Conservation (phyloP, 2,113 vertebrate species). For the Pseudonaja textilis region DNA sequence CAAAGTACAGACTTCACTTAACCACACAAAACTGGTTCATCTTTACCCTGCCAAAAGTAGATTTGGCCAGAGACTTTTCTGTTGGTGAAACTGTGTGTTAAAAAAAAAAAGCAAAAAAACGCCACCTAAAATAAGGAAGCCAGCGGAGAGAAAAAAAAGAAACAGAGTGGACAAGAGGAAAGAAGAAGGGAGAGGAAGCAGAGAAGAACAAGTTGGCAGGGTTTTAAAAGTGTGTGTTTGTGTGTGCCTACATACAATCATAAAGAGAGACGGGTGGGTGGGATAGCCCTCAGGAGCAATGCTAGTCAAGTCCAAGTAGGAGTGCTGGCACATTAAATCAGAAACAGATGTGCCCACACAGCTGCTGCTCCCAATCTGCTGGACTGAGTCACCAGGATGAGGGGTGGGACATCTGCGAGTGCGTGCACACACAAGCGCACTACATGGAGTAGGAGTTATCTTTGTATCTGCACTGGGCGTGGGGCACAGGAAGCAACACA, state of each 20-base stretch:
- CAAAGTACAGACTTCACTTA: slow-evolving; percentile 65
- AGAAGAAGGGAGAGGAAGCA: neutral
- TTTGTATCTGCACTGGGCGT: slow-evolving; percentile 70
- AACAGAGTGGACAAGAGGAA: neutral
- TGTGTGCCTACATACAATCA: too few relatives aligned
- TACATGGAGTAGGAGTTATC: slow-evolving; percentile 52
- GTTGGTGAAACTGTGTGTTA: slow-evolving; percentile 17
- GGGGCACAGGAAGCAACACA: slow-evolving; percentile 68
- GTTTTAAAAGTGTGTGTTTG: neutral
- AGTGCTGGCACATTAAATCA: slow-evolving; percentile 58
- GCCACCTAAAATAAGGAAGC: slow-evolving; percentile 53
- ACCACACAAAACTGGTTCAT: slow-evolving; percentile 76
- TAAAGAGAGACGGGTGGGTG: neutral
- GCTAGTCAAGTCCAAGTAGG: slow-evolving; percentile 48
- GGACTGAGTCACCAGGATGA: slow-evolving; percentile 66
- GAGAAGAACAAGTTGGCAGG: neutral
- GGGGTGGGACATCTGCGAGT: slow-evolving; percentile 51
- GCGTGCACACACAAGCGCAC: neutral
- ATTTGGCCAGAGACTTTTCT: slow-evolving; percentile 48
- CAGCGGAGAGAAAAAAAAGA: neutral
- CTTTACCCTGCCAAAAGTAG: slow-evolving; percentile 58
- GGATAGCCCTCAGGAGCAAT: slow-evolving; percentile 41
- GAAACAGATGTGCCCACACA: slow-evolving; percentile 67
- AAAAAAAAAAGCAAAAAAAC: neutral
- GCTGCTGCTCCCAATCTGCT: slow-evolving; percentile 49